Base-by-base conservation (phyloP, 2,797 vertebrate species). In the Kryptopterus vitreolus region DNA sequence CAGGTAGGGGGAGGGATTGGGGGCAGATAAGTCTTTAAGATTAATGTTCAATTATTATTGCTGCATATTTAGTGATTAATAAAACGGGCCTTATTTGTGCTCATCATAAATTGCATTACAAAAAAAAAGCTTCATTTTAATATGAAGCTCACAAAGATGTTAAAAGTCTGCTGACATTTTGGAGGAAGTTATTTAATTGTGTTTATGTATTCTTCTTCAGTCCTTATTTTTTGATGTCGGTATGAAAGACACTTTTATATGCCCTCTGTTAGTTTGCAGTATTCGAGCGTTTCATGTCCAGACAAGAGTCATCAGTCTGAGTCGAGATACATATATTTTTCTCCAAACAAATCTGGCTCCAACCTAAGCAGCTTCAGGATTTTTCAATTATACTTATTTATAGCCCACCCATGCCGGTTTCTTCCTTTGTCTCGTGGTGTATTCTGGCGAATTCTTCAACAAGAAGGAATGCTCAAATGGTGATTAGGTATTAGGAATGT, bases 261-360 rank as follows among this genome's bases (percentile, higher is more conserved):
- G 2, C 38, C 38, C 2, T 11, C 55, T n/a, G 52, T 43, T 65
- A 22, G 20, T n/a, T 65, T 65, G 33, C 31, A 63, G 16, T 58
- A 72, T 74, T 66, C 15, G 55, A 72, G 15, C 33, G 4, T 46
- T 75, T 48, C 2, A 65, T 55, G 31, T 80, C 48, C 50, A 65
- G 48, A 46, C 77, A 57, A 57, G 52, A 18, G 58, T 74, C 38
- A 61, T 83, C 61, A 63, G 65, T 55, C 57, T 55, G n/a, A 70
- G 38, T 65, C 10, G 16, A 71, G 22, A 58, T 38, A 38, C 31
- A 72, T 55, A 57, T 38, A 57, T 73, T 73, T 80, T 18, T 38
- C 76, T 81, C 83, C 52, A 81, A 61, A 83, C 43, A 83, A 84
- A 78, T 80, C 62, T 55, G n/a, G 77, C 73, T 71, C 46, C 2